Evolutionary conservation across 2,113 vertebrate species (phyloP), one percentile per base, ranked within the genome.

Genomic region (Paraplagusia blochii): DNA sequence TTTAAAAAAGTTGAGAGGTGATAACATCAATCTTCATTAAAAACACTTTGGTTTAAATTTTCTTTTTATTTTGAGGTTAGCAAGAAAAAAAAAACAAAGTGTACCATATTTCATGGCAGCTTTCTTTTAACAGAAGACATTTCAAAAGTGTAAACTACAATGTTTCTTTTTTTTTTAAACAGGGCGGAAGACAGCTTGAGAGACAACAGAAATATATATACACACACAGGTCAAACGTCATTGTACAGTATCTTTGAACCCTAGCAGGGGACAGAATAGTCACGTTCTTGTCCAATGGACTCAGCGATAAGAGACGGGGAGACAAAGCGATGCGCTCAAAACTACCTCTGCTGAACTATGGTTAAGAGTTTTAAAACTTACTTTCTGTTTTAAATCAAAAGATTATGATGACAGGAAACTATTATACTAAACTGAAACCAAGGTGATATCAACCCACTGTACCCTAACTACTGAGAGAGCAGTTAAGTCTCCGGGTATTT

Each of bases 51-150:
- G 6, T 53, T 14, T 45, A 39, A n/a, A 52, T 46, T 38, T 14
- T n/a, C n/a, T n/a, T 62, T 81, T 87, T 81, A 81, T 83, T 82
- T 53, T 48, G 45, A 61, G 34, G 45, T 51, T 48, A 62, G 43
- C 29, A 11, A 51, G 15, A 54, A 69, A 56, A 66, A 68, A 51
- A 56, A 3, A 14, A 69, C 63, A 55, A 66, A 36, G 17, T 53
- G 11, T 49, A 45, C 0, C 49, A 64, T 22, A 55, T 18, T 38
- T 14, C 4, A 56, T 34, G 45, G 44, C 47, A 44, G 44, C 63
- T 13, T 9, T 54, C 61, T 53, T 72, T 58, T 68, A 38, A 59
- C 46, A 64, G 59, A 70, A 66, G 14, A 2, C 17, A 47, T 49
- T 14, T 36, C 22, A 36, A 29, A n/a, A 69, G 66, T 56, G 65